These are phyloP conservation scores for Anthophora plumipes DNA, from an alignment of 2,888 invertebrate genomes.

Conservation along the genomic window DNA sequence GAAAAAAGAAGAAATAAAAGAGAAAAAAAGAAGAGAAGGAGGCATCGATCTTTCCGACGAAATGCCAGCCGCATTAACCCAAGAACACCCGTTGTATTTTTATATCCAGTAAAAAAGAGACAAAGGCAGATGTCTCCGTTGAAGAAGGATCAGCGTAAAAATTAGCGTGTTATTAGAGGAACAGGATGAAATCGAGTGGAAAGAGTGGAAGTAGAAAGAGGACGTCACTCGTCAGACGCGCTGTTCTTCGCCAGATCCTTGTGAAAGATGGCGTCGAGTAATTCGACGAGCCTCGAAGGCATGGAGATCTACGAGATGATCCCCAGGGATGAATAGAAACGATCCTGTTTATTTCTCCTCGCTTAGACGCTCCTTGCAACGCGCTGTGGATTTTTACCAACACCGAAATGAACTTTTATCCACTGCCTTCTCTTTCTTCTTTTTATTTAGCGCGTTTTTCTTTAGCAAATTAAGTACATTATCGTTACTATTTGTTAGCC, in stretches of 20 bases:
- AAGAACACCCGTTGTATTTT: not conserved
- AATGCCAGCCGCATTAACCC: not conserved
- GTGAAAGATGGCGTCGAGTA: slow-evolving; percentile 38
- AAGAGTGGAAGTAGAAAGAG: slow-evolving; percentile 13
- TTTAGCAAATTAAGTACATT: too few species aligned
- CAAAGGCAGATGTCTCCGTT: not conserved
- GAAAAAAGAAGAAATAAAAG: not conserved
- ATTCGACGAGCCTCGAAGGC: slow-evolving; percentile 58
- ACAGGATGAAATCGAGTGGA: not conserved
- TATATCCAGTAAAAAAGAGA: not conserved
- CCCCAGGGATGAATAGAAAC: slow-evolving; percentile 70
- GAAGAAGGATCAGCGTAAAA: not conserved
- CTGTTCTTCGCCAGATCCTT: not conserved
- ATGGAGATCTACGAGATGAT: slow-evolving; percentile 58
- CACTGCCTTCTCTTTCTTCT: not conserved
- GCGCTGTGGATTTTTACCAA: slow-evolving; percentile 64
- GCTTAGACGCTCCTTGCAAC: slow-evolving; percentile 49
- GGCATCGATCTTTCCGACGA: slow-evolving; percentile 32
- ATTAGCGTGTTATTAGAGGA: slow-evolving; percentile 26
- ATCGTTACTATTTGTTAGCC: too few species aligned
- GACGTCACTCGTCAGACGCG: slow-evolving; percentile 29
- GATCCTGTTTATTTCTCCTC: slow-evolving; percentile 65
- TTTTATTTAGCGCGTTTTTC: not conserved
- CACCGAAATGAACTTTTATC: slow-evolving; percentile 31
- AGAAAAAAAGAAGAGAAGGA: not conserved